Percentiles rank a stretch among this genome's conserved stretches.
Conservation (phyloP, 30 jellyfish, hydroid and myxozoan species). For the Hydra vulgaris region DNA sequence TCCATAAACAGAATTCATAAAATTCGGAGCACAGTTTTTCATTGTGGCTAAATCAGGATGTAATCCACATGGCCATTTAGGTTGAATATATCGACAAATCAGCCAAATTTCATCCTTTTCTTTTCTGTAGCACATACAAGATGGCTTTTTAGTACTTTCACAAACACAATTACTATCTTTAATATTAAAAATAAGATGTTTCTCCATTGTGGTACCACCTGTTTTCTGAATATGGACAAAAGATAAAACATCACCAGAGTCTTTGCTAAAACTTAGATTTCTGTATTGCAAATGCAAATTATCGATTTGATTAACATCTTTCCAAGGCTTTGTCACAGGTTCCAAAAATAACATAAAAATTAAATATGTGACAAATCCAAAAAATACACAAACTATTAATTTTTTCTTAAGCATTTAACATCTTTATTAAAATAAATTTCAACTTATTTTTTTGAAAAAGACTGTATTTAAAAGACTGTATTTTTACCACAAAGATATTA, state of each 20-base stretch:
- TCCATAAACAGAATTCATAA: constrained; percentile 18
- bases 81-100: constrained; percentile 55
- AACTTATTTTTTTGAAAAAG: too few species aligned
- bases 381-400: neutral
- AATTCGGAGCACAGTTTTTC: constrained; percentile 45
- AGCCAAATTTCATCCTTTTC: constrained; percentile 58
- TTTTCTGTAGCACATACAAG: constrained; percentile 51
- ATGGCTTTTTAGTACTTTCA: constrained; percentile 4
- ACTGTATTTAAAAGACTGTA: too few species aligned
- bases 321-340: neutral
- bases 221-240: constrained; percentile 81
- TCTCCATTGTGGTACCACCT: constrained; percentile 80
- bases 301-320: neutral
- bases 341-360: neutral
- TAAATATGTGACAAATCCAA: neutral
- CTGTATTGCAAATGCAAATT: neutral
- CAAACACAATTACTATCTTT: constrained; percentile 43
- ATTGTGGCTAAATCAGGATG: constrained; percentile 76
- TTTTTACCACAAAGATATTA: too few species aligned
- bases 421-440: neutral
- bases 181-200: constrained; percentile 21
- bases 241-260: constrained; percentile 35
- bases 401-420: neutral
- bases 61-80: constrained; percentile 91
- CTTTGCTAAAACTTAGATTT: neutral